A percentile compares a stretch with the other conserved stretches of the same genome.
These are phyloP conservation scores for Tinea trinotella DNA, from an alignment of 2,888 invertebrate genomes.

Conservation along the genomic window DNA sequence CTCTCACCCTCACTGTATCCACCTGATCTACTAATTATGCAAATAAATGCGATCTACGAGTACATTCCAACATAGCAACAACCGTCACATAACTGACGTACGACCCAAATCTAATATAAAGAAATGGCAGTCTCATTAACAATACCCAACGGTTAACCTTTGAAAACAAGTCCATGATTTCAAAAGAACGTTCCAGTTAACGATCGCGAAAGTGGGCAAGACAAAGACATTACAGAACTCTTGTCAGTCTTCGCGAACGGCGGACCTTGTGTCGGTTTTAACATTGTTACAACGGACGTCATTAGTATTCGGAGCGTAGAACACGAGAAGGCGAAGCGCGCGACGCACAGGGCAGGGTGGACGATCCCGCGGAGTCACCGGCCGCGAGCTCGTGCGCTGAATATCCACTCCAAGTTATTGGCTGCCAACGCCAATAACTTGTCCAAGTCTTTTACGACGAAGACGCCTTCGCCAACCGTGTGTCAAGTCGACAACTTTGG, in stretches of 20 bases:
- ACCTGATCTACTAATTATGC: constrained; percentile 29
- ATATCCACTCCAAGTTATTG: constrained; percentile 46
- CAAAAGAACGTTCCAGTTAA: constrained; percentile 45
- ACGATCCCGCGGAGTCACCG: constrained; percentile 63
- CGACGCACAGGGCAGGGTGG: constrained; percentile 41
- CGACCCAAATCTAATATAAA: background rate
- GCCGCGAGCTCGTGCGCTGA: constrained; percentile 54
- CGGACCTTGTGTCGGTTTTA: constrained; percentile 36
- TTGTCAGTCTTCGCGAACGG: constrained; percentile 41
- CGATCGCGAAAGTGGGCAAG: constrained; percentile 55
- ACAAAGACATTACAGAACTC: constrained; percentile 62
- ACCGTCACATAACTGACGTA: constrained; percentile 3
- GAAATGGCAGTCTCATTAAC: constrained; percentile 3
- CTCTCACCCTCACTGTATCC: constrained; percentile 25
- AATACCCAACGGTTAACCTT: constrained; percentile 10
- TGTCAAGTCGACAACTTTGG: background rate
- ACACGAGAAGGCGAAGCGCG: constrained; percentile 19
- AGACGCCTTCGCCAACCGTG: background rate
- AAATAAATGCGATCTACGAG: constrained; percentile 5
- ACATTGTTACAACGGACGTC: constrained; percentile 41
- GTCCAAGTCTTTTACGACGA: constrained; percentile 19
- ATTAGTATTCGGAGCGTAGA: constrained; percentile 59
- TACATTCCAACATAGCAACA: constrained; percentile 1
- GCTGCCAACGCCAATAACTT: constrained; percentile 42
- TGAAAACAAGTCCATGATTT: constrained; percentile 24